Percentiles rank a stretch among this genome's conserved stretches.
Conservation (phyloP, 2,113 vertebrate genomes). For the Microcebus ravelobensis region DNA sequence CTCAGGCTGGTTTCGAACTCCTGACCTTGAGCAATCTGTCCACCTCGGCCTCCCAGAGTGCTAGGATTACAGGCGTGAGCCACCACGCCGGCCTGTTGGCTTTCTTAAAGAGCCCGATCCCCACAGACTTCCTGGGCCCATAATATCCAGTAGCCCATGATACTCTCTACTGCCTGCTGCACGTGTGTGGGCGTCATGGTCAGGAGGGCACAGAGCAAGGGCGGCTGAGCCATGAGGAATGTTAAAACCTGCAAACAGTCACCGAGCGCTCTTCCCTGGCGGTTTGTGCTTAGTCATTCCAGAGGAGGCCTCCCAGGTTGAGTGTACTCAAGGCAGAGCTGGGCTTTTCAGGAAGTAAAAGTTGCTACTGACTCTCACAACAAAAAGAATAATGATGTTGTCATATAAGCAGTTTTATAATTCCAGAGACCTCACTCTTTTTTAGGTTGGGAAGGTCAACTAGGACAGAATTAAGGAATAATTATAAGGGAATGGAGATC, state of each 20-base stretch:
- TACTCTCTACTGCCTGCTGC: background rate
- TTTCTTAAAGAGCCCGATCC: background rate
- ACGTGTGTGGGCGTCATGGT: accelerated
- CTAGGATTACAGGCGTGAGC: too few relatives aligned
- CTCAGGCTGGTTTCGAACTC: too few relatives aligned
- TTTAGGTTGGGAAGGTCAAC: background rate
- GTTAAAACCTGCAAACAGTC: background rate
- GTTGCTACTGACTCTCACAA: background rate
- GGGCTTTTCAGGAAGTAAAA: background rate
- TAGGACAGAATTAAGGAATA: background rate
- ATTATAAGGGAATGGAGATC: background rate
- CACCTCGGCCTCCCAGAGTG: too few relatives aligned
- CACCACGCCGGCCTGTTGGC: background rate
- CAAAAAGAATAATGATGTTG: background rate
- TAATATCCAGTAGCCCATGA: too few relatives aligned
- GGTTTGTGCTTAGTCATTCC: background rate
- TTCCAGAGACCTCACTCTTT: background rate
- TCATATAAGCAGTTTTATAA: background rate
- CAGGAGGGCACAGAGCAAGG: too few relatives aligned
- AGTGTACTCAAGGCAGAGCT: background rate
- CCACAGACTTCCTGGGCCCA: background rate
- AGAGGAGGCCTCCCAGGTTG: background rate
- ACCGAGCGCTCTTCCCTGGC: background rate
- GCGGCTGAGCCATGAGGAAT: background rate
- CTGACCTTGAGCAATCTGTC: too few relatives aligned